Evolutionary conservation across 92 coral and sea anemone species (phyloP).

Genomic region (Hydrozoanthus gracilis): DNA sequence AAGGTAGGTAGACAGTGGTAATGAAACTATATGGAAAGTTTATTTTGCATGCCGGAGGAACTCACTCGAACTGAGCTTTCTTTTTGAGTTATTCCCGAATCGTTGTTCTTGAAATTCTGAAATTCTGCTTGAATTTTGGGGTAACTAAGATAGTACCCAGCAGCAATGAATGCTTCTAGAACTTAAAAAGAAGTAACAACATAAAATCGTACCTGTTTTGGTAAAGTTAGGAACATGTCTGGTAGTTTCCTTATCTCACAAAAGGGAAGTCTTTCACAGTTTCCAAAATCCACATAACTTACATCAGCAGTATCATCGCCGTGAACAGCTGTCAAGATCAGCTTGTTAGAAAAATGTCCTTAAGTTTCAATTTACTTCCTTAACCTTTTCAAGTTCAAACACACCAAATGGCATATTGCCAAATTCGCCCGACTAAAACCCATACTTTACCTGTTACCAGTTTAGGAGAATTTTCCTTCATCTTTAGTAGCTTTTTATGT

Average conservation of each 20-base stretch:
- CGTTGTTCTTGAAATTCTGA: neutral
- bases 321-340: slow-evolving; percentile 61
- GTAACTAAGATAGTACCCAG: too few species aligned
- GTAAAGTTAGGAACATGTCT: slow-evolving; percentile 77
- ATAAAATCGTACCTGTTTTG: slow-evolving; percentile 69
- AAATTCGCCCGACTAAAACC: too few species aligned
- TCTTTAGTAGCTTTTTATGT: too few species aligned
- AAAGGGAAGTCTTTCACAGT: slow-evolving; percentile 85
- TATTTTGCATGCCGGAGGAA: too few species aligned
- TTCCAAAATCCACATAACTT: slow-evolving; percentile 91
- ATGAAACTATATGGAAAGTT: too few species aligned
- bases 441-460: too few species aligned
- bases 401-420: neutral
- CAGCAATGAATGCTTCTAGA: neutral
- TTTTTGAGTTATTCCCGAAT: too few species aligned
- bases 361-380: neutral
- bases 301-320: slow-evolving; percentile 86
- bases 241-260: slow-evolving; percentile 89
- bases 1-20: too few species aligned
- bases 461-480: too few species aligned
- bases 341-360: neutral
- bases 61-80: too few species aligned
- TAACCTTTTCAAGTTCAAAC: neutral
- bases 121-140: neutral
- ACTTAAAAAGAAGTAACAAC: neutral